Evolutionary conservation across 1,140 invertebrate species (phyloP), one percentile per base, ranked within the genome.

Genomic region (Diorhabda carinulata): DNA sequence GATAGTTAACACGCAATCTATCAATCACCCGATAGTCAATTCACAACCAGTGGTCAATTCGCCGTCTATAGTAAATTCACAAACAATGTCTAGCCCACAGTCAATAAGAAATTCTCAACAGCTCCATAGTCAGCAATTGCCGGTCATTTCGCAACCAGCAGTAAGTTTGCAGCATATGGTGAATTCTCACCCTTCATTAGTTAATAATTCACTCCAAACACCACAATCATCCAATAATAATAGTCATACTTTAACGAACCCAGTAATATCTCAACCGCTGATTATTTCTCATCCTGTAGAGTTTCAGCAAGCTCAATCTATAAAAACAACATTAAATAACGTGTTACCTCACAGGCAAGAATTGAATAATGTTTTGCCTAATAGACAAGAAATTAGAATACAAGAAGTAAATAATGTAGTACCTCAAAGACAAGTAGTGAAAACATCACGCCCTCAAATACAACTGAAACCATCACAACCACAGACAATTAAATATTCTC

Each of bases 381-480:
- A 25, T 52, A 52, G 2, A n/a, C 47, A 52, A 2, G 47, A 52
- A 8, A 52, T 52, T 52, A 52, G n/a, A 52, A 52, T 25, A 25
- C 25, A 52, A 52, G 47, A 52, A 3, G 74, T 77, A 64, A 47
- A 73, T 3, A 78, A 80, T 61, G 68, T 77, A 64, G 59, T 68
- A 57, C 70, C 68, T 52, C 74, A 73, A 66, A 68, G 65, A 67
- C 69, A 64, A 62, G 47, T 8, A 52, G 57, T 47, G 45, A 66
- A 60, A 25, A 8, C 60, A 69, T 43, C 63, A 52, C 45, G 44
- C 47, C 5, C 58, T 4, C 66, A 42, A 43, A 61, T 63, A 61
- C 67, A 66, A 58, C 64, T 69, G 4, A 67, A 67, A 61, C 41
- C 68, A 64, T 72, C 68, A 57, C 70, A 72, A 66, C 61, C 57